Percentiles rank a stretch among this genome's conserved stretches.
Conservation (phyloP, 2,113 vertebrate genomes). For the Hemicordylus capensis region DNA sequence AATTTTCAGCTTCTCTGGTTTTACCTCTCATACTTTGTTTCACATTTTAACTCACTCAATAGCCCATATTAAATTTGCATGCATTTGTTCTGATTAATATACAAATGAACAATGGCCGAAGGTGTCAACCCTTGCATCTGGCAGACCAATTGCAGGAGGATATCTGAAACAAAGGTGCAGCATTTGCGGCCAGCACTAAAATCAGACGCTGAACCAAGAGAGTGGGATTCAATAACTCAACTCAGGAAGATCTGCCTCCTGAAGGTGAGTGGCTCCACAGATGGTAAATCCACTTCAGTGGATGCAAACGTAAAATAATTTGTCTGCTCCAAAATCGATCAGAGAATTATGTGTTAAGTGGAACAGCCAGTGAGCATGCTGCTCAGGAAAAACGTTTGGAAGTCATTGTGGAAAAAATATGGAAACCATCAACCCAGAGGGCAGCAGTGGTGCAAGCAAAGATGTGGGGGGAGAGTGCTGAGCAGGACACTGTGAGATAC, state of each 20-base stretch:
- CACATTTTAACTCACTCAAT: neutral
- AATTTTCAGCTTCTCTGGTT: neutral
- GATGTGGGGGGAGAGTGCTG: neutral
- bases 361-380: constrained; percentile 55
- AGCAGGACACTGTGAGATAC: neutral
- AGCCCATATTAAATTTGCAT: neutral
- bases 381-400: constrained; percentile 68
- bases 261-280: constrained; percentile 50
- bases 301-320: constrained; percentile 47
- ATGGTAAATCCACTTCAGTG: constrained; percentile 52
- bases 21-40: neutral
- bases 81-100: neutral
- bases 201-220: neutral
- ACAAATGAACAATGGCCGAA: constrained; percentile 24
- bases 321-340: constrained; percentile 49
- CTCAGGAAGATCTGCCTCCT: constrained; percentile 30
- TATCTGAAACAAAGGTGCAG: neutral
- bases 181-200: neutral
- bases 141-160: constrained; percentile 11
- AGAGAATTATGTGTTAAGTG: constrained; percentile 67
- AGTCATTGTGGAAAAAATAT: constrained; percentile 61
- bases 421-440: constrained; percentile 50
- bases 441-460: constrained; percentile 40
- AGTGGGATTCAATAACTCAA: constrained; percentile 26
- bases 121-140: constrained; percentile 7